Evolutionary conservation across 2,113 vertebrate genomes (phyloP).

Genomic region (Rhea pennata): DNA sequence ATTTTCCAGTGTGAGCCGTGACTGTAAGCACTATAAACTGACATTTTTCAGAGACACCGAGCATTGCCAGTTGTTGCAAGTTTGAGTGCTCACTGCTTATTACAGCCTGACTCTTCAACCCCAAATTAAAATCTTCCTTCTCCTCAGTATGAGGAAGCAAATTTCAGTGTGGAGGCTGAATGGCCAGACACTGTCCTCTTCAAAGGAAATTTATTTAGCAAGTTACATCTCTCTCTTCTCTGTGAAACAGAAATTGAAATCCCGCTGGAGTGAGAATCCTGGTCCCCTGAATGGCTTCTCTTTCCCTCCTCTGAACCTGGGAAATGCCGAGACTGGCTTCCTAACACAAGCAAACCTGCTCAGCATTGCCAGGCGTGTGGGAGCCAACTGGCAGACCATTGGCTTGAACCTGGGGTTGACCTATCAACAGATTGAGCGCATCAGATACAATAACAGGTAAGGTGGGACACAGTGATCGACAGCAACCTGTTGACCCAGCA

Average conservation of each 20-base stretch:
- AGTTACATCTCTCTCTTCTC: not conserved
- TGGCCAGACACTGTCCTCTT: not conserved
- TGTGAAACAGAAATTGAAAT: slow-evolving; percentile 70
- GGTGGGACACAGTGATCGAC: not conserved
- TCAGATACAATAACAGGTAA: slow-evolving; percentile 87
- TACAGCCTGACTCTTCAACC: not conserved
- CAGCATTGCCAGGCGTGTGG: slow-evolving; percentile 87
- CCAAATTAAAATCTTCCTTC: not conserved
- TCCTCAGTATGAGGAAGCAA: not conserved
- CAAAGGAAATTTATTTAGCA: not conserved
- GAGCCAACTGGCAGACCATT: slow-evolving; percentile 87
- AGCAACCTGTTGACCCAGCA: too few relatives aligned
- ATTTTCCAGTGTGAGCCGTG: not conserved
- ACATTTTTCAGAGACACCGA: not conserved
- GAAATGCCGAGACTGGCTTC: slow-evolving; percentile 91
- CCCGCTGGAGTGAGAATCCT: not conserved
- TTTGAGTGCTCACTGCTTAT: not conserved
- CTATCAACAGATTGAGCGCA: slow-evolving; percentile 85
- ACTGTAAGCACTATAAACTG: not conserved
- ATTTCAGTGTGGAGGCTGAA: not conserved
- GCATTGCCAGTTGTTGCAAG: not conserved
- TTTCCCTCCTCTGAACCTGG: slow-evolving; percentile 88
- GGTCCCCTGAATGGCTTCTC: not conserved
- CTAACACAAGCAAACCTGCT: slow-evolving; percentile 93
- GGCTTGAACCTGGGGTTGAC: slow-evolving; percentile 89